A percentile compares a stretch with the other conserved stretches of the same genome.
These are phyloP conservation scores for Capitella teleta DNA, from an alignment of 1,140 invertebrate genomes.

Conservation along the genomic window DNA sequence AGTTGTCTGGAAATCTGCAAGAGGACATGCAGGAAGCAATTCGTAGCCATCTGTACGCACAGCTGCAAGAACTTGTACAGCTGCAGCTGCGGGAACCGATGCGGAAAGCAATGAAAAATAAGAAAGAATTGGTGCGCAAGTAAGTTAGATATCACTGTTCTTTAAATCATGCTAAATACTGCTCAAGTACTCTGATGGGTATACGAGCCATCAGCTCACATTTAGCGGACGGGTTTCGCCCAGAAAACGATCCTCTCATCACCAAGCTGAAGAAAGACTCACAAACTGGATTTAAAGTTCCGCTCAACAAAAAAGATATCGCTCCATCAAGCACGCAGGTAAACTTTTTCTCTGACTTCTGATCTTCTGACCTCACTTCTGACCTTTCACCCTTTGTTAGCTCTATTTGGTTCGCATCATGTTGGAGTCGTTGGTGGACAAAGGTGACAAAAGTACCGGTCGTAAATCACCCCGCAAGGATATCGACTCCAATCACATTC, in stretches of 20 bases:
- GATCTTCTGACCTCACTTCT: not conserved
- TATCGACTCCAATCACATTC: conserved; percentile 77
- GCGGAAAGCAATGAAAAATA: conserved; percentile 93
- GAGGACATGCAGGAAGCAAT: conserved; percentile 94
- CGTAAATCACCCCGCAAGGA: conserved; percentile 62
- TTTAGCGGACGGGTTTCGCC: not conserved
- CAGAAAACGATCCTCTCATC: not conserved
- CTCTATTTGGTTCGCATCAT: conserved; percentile 98
- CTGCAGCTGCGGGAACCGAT: conserved; percentile 78
- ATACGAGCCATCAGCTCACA: not conserved
- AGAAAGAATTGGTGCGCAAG: conserved; percentile 78
- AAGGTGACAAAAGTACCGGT: conserved; percentile 45
- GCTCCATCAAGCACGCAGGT: conserved; percentile 11
- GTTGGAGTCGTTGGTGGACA: conserved; percentile 92
- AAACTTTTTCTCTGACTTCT: too few relatives aligned
- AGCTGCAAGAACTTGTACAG: conserved; percentile 96
- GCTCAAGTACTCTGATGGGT: not conserved
- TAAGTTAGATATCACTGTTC: too few relatives aligned
- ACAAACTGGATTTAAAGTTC: not conserved
- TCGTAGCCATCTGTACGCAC: conserved; percentile 83
- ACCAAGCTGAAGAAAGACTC: not conserved
- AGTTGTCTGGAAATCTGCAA: conserved; percentile 93
- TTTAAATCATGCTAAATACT: too few relatives aligned
- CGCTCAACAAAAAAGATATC: not conserved
- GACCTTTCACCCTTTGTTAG: conserved; percentile 45